Evolutionary conservation across 2,113 vertebrate species (phyloP).

Genomic region (Corythoichthys intestinalis): DNA sequence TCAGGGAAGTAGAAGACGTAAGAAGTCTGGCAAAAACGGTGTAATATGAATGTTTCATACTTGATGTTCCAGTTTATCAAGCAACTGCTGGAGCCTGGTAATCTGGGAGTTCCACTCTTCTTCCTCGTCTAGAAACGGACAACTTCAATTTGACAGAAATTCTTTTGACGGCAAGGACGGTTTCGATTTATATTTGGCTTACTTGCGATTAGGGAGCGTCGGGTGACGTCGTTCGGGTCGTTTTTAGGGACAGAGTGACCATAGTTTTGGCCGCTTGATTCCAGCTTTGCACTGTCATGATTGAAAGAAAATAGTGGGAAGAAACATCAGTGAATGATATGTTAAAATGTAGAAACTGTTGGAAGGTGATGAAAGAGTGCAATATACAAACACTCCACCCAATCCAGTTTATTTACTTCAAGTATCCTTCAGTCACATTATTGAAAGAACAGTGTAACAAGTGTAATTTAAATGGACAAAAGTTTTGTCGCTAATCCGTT

Average conservation of each 20-base stretch:
- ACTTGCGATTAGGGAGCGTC: slow-evolving; percentile 74
- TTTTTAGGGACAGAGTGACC: slow-evolving; percentile 80
- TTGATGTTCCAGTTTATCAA: slow-evolving; percentile 92
- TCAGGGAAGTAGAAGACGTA: slow-evolving; percentile 2
- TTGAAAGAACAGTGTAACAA: no score
- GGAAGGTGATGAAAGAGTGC: slow-evolving; percentile 2
- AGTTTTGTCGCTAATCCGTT: no score
- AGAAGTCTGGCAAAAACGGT: background rate
- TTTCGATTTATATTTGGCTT: background rate
- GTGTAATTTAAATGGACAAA: no score
- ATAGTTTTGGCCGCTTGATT: slow-evolving; percentile 70
- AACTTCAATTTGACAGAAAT: background rate
- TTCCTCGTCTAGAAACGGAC: slow-evolving; percentile 69
- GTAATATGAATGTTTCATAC: slow-evolving; percentile 57
- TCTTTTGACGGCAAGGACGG: background rate
- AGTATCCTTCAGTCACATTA: no score
- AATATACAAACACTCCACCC: no score
- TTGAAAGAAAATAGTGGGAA: slow-evolving; percentile 35
- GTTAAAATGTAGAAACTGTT: background rate
- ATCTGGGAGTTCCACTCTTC: slow-evolving; percentile 89
- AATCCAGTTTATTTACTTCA: no score
- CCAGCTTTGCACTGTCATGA: slow-evolving; percentile 72
- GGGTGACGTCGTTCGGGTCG: slow-evolving; percentile 69
- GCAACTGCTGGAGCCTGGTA: slow-evolving; percentile 87
- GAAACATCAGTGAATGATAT: slow-evolving; percentile 30